Conservation (phyloP, 2,888 invertebrate genomes). For the Scelioninae gen. 2 region DNA sequence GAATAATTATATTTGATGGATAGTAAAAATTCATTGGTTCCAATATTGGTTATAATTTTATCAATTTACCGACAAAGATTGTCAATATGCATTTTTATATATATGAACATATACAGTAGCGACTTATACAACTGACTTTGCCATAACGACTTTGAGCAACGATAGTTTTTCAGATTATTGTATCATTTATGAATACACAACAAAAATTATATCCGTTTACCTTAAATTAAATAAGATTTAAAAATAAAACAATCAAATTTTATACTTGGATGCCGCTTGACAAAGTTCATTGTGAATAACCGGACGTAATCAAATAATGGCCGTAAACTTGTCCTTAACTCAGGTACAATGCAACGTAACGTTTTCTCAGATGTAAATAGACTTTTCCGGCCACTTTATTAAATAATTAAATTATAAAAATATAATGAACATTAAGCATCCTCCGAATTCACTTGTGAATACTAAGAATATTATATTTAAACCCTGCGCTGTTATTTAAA, state of each 20-base stretch:
- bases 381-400: constrained; percentile 20
- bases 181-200: neutral
- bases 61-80: constrained; percentile 16
- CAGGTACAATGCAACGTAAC: constrained; percentile 72
- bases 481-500: neutral
- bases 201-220: neutral
- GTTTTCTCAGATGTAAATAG: constrained; percentile 42
- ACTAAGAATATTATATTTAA: constrained; percentile 20
- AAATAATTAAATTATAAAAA: constrained; percentile 33
- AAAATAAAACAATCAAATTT: constrained; percentile 39
- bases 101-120: constrained; percentile 71
- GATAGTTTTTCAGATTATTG: constrained; percentile 4
- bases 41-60: constrained; percentile 63
- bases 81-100: constrained; percentile 62
- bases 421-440: constrained; percentile 19
- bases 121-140: constrained; percentile 61
- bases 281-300: constrained; percentile 35
- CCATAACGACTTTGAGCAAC: constrained; percentile 55
- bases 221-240: constrained; percentile 27
- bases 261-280: constrained; percentile 30
- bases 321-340: constrained; percentile 58
- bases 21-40: constrained; percentile 68
- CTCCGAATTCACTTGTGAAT: constrained; percentile 24
- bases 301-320: constrained; percentile 36
- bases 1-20: constrained; percentile 64